These are phyloP conservation scores for Anaspis maculata DNA, from an alignment of 2,888 invertebrate species.

Conservation along the genomic window DNA sequence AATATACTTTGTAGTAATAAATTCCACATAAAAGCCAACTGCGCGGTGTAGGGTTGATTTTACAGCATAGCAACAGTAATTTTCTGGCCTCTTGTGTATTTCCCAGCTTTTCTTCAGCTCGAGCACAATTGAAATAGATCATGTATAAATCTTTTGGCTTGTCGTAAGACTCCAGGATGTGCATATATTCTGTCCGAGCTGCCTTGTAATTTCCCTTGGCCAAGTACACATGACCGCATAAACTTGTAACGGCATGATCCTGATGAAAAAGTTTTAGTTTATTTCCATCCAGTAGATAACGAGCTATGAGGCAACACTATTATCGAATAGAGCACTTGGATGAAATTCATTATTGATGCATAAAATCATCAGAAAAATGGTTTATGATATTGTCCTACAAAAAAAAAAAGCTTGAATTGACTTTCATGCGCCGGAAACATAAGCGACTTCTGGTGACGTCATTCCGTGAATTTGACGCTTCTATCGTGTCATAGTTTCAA, in stretches of 20 bases:
- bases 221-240: conserved; percentile 33
- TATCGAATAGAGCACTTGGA: too few species aligned
- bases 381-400: too few species aligned
- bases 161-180: conserved; percentile 29
- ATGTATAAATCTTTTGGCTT: conserved; percentile 34
- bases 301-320: too few species aligned
- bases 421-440: too few species aligned
- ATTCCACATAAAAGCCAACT: conserved; percentile 33
- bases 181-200: conserved; percentile 30
- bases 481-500: too few species aligned
- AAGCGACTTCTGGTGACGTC: too few species aligned
- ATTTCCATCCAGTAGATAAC: too few species aligned
- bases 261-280: conserved; percentile 17
- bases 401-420: too few species aligned
- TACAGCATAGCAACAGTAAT: conserved; percentile 32
- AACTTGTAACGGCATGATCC: conserved; percentile 30
- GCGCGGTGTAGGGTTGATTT: conserved; percentile 34
- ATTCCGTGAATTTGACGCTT: too few species aligned
- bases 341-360: too few species aligned
- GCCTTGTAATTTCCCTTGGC: conserved; percentile 22
- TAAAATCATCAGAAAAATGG: too few species aligned
- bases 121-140: conserved; percentile 30
- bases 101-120: conserved; percentile 25
- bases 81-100: conserved; percentile 32
- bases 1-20: conserved; percentile 23